Evolutionary conservation across 1,140 invertebrate genomes (phyloP).

Genomic region (Trichonephila clavata): DNA sequence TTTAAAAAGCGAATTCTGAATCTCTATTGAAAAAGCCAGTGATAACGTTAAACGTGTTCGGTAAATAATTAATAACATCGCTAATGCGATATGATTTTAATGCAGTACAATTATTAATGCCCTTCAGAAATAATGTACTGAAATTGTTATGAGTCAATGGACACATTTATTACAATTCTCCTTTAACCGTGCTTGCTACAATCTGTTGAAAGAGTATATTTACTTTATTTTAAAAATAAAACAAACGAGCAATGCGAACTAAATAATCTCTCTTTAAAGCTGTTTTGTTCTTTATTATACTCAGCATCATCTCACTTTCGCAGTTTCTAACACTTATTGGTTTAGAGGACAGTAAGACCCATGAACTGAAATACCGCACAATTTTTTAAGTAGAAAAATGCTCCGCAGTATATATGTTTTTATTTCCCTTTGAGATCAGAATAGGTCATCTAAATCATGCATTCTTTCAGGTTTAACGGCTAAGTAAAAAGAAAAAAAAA

Average conservation of each 20-base stretch:
- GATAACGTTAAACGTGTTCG: no score
- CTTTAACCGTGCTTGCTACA: no score
- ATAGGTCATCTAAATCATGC: constrained; percentile 17
- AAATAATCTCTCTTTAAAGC: neutral
- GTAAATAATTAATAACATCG: no score
- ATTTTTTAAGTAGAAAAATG: neutral
- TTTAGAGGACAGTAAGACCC: neutral
- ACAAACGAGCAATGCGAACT: neutral
- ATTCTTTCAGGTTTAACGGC: neutral
- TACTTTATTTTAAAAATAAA: no score
- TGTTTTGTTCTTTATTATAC: neutral
- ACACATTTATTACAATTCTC: no score
- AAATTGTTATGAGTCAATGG: no score
- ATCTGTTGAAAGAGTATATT: no score
- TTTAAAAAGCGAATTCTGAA: no score
- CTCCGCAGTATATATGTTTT: neutral
- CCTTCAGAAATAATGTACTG: no score
- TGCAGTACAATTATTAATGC: no score
- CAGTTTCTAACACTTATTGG: constrained; percentile 23
- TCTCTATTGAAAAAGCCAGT: no score
- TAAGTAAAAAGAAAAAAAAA: neutral
- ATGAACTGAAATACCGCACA: neutral
- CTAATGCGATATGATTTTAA: no score
- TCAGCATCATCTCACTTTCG: neutral
- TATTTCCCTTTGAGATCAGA: neutral